phyloP scores from a whole-genome alignment of 1,140 invertebrate species.

The Macrobrachium rosenbergii region DNA sequence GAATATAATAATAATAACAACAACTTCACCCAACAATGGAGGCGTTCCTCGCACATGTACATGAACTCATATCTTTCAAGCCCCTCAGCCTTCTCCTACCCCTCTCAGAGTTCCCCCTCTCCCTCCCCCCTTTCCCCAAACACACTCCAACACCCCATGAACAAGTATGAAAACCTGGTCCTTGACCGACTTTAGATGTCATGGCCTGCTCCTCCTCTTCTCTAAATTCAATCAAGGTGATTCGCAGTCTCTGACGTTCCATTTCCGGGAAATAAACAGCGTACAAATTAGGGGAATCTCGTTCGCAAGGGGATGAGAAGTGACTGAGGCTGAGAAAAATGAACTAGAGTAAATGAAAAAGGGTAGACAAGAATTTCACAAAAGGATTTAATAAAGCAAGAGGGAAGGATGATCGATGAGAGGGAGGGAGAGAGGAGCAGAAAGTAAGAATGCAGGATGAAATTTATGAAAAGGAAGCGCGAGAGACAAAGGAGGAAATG shows the following conservation, averaged over 20 bases:
- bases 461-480: background rate
- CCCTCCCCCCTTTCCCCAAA: no score
- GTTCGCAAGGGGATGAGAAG: background rate
- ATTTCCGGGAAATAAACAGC: no score
- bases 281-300: background rate
- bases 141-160: background rate
- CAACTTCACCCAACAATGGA: no score
- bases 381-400: no score
- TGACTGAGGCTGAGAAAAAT: background rate
- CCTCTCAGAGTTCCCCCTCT: no score
- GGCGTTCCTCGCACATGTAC: no score
- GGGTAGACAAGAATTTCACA: background rate
- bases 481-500: background rate
- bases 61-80: no score
- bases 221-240: background rate
- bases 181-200: background rate
- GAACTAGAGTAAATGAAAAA: background rate
- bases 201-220: background rate
- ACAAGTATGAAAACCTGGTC: background rate
- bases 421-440: background rate
- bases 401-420: background rate
- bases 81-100: no score
- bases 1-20: no score
- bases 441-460: background rate
- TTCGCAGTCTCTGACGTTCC: background rate